phyloP scores from a whole-genome alignment of 2,888 invertebrate genomes.

The Urechis unicinctus region DNA sequence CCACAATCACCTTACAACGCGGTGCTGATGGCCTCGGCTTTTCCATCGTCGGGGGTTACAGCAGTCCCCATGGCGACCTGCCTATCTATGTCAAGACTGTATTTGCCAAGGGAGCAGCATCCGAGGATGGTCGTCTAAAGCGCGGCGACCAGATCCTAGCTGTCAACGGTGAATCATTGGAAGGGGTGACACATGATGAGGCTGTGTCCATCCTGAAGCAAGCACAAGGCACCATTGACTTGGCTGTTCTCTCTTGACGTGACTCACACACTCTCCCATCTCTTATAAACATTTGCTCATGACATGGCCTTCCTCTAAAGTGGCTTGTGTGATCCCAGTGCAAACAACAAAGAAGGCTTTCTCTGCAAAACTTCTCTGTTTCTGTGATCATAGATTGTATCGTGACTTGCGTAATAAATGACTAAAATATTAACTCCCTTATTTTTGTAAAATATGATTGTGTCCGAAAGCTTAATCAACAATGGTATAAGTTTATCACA shows the following conservation, averaged over 20 bases:
- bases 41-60: slow-evolving; percentile 56
- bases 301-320: too few species aligned
- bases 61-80: slow-evolving; percentile 55
- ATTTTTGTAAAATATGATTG: too few species aligned
- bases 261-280: too few species aligned
- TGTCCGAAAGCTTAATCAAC: too few species aligned
- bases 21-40: slow-evolving; percentile 57
- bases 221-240: slow-evolving; percentile 54
- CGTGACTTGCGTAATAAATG: too few species aligned
- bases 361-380: too few species aligned
- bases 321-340: too few species aligned
- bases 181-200: slow-evolving; percentile 63
- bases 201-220: slow-evolving; percentile 79
- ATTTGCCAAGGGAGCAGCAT: slow-evolving; percentile 73
- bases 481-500: too few species aligned
- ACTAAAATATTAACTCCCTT: too few species aligned
- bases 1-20: slow-evolving; percentile 50
- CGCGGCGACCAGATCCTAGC: slow-evolving; percentile 84
- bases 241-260: slow-evolving; percentile 46
- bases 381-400: too few species aligned
- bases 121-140: slow-evolving; percentile 75
- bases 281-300: too few species aligned
- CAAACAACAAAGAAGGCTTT: too few species aligned
- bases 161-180: slow-evolving; percentile 76
- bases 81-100: slow-evolving; percentile 55